Conservation (phyloP, 2,113 vertebrate species). For the Burhinus oedicnemus region DNA sequence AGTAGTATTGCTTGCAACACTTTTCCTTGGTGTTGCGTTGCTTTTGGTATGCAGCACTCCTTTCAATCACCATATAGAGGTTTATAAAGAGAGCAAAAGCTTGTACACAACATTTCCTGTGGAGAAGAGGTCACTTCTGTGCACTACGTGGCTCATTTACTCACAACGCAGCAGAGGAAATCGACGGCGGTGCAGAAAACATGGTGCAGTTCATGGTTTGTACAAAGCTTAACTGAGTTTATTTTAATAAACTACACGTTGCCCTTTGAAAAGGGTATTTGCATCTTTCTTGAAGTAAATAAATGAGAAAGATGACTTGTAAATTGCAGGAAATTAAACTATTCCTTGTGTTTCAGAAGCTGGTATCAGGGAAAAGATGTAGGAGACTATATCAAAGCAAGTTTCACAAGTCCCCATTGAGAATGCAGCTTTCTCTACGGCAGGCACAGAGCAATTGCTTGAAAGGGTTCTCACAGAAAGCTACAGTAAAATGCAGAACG, state of each 20-base stretch:
- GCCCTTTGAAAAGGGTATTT: not conserved
- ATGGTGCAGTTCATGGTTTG: fast-evolving
- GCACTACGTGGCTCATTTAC: fast-evolving
- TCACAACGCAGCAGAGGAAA: not conserved
- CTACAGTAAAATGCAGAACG: not conserved
- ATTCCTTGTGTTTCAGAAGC: not conserved
- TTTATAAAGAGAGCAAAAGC: not conserved
- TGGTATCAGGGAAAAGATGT: not conserved
- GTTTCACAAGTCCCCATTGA: not conserved
- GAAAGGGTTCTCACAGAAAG: not conserved
- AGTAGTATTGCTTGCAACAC: not conserved
- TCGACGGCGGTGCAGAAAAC: fast-evolving
- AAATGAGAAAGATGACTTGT: not conserved
- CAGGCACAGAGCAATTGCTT: not conserved
- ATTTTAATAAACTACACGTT: fast-evolving
- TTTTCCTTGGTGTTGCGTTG: not conserved
- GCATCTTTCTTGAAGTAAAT: not conserved
- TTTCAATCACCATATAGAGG: fast-evolving
- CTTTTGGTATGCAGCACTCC: too few relatives aligned
- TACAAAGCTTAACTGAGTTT: not conserved
- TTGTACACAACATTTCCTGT: fast-evolving
- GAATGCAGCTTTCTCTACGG: not conserved
- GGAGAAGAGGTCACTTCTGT: not conserved
- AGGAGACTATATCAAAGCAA: not conserved
- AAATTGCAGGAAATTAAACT: not conserved